phyloP scores from a whole-genome alignment of 2,797 vertebrate genomes.

The Amazona finschi region DNA sequence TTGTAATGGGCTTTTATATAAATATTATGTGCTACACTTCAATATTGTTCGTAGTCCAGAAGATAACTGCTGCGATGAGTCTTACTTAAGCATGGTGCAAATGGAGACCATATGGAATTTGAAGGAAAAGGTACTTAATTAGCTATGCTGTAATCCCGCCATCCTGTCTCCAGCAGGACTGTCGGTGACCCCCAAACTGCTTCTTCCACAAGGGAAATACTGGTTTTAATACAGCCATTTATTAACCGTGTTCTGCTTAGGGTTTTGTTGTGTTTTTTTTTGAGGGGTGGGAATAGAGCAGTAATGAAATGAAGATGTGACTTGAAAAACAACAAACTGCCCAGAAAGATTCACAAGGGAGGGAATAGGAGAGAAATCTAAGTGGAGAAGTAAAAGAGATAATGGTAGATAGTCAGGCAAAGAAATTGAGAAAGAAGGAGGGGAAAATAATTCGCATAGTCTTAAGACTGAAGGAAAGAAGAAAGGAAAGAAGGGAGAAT shows the following conservation, averaged over 20 bases:
- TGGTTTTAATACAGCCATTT: background rate
- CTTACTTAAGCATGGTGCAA: conserved; percentile 40
- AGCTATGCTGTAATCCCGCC: background rate
- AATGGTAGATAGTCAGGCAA: background rate
- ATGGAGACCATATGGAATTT: background rate
- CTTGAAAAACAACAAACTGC: background rate
- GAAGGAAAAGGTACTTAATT: conserved; percentile 31
- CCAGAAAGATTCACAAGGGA: background rate
- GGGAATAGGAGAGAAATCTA: background rate
- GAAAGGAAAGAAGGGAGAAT: background rate
- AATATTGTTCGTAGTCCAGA: conserved; percentile 36
- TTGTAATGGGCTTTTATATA: conserved; percentile 46
- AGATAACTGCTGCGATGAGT: conserved; percentile 1
- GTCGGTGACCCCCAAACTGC: background rate
- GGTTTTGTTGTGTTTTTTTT: background rate
- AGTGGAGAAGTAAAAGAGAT: background rate
- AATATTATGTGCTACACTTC: conserved; percentile 45
- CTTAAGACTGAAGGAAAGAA: background rate
- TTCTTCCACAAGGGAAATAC: background rate
- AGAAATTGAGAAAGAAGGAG: background rate
- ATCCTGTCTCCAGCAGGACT: background rate
- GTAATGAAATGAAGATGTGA: background rate
- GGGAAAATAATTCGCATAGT: background rate
- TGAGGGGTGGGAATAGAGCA: accelerated
- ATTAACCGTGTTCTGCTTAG: background rate